A percentile compares a stretch with the other conserved stretches of the same genome.
phyloP scores from a whole-genome alignment of 2,113 vertebrate species.

The Chlamydotis undulata region DNA sequence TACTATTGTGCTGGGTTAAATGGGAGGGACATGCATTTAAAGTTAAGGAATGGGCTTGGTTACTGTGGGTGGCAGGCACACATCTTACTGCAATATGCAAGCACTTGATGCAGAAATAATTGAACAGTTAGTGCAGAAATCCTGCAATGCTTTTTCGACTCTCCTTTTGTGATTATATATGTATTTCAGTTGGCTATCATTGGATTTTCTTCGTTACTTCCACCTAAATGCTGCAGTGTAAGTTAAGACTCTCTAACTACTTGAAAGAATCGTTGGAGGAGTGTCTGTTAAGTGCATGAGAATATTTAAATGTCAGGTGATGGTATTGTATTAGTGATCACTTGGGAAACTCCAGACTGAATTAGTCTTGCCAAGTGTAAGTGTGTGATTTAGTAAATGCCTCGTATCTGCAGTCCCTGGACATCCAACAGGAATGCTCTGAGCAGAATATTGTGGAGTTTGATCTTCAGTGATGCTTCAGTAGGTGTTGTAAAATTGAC shows the following conservation, averaged over 20 bases:
- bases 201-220: background rate
- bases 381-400: background rate
- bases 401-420: background rate
- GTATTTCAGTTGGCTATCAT: background rate
- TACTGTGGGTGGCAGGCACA: fast-evolving
- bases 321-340: background rate
- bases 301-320: background rate
- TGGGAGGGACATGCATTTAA: background rate
- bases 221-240: background rate
- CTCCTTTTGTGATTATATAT: background rate
- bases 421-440: background rate
- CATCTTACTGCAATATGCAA: background rate
- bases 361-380: background rate
- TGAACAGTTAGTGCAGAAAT: slow-evolving; percentile 30
- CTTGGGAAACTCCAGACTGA: background rate
- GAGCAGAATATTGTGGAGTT: background rate
- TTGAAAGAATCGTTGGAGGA: background rate
- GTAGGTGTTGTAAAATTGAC: background rate
- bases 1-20: background rate
- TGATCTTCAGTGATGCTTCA: background rate
- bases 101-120: background rate
- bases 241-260: background rate
- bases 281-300: background rate
- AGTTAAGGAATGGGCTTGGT: background rate
- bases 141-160: background rate